A percentile compares a stretch with the other conserved stretches of the same genome.
phyloP scores from a whole-genome alignment of 2,888 invertebrate genomes.

The Nemurella pictetii region DNA sequence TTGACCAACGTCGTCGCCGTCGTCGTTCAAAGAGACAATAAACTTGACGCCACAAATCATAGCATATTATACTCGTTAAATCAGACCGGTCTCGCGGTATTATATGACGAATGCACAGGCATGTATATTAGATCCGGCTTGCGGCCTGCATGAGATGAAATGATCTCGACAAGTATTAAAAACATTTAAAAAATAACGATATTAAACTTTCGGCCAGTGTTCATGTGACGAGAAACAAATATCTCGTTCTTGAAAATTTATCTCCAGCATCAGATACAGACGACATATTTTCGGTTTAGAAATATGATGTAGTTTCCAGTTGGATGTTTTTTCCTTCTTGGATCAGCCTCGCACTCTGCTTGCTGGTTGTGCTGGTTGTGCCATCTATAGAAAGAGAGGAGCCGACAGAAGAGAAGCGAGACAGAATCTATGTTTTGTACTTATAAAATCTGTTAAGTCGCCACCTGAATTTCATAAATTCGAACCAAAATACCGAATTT shows the following conservation, averaged over 20 bases:
- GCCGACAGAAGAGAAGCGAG: not conserved
- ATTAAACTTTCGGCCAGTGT: not conserved
- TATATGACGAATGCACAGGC: slow-evolving; percentile 33
- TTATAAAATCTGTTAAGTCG: slow-evolving; percentile 13
- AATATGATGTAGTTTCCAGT: slow-evolving; percentile 38
- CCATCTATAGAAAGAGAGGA: not conserved
- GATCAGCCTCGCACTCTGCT: not conserved
- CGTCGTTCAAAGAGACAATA: not conserved
- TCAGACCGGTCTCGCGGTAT: not conserved
- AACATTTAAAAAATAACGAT: slow-evolving; percentile 14
- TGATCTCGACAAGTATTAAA: not conserved
- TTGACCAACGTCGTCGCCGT: slow-evolving; percentile 8
- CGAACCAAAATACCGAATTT: slow-evolving; percentile 10
- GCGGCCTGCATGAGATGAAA: not conserved
- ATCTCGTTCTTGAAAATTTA: slow-evolving; percentile 17
- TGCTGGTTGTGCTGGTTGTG: not conserved
- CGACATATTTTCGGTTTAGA: slow-evolving; percentile 38
- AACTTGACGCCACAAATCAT: slow-evolving; percentile 16
- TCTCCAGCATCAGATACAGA: slow-evolving; percentile 32
- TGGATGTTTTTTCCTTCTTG: not conserved
- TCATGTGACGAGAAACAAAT: not conserved
- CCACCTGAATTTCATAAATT: not conserved
- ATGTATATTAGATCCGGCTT: slow-evolving; percentile 23
- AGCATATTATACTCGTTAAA: not conserved
- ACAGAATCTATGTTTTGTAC: slow-evolving; percentile 2